phyloP scores from a whole-genome alignment of 92 coral and sea anemone genomes.

The Actinostola sp. region DNA sequence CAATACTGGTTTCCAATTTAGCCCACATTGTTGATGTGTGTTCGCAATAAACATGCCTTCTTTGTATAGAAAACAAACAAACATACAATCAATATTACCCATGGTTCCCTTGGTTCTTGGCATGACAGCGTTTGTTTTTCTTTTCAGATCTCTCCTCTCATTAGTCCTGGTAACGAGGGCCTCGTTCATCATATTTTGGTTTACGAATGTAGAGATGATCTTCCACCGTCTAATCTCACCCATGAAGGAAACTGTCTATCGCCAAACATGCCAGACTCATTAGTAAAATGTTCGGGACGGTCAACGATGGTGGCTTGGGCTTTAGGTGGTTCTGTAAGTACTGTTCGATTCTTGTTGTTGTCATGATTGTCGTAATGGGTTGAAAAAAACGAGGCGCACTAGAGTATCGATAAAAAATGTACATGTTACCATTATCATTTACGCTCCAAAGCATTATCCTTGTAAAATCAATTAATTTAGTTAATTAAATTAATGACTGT shows the following conservation, averaged over 20 bases:
- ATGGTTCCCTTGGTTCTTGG: background rate
- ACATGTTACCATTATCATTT: no score
- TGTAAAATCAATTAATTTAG: no score
- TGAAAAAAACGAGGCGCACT: no score
- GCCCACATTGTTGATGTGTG: no score
- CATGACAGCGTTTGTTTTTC: no score
- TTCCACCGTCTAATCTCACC: conserved; percentile 37
- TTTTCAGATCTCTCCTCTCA: conserved; percentile 44
- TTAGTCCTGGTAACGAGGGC: conserved; percentile 62
- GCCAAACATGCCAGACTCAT: conserved; percentile 47
- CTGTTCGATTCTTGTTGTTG: no score
- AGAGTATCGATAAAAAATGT: no score
- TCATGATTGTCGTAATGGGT: no score
- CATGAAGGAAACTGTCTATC: conserved; percentile 18
- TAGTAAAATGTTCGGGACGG: conserved; percentile 11
- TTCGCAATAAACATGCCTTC: no score
- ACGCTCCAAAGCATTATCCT: no score
- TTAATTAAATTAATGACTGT: no score
- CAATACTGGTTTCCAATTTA: no score
- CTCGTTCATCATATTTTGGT: conserved; percentile 63
- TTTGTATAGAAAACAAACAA: background rate
- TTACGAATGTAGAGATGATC: conserved; percentile 48
- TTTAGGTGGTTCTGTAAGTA: conserved; percentile 61
- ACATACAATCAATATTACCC: background rate
- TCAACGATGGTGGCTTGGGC: conserved; percentile 59